phyloP scores from a whole-genome alignment of 2,797 vertebrate genomes.

The Pseudochirops cupreus region DNA sequence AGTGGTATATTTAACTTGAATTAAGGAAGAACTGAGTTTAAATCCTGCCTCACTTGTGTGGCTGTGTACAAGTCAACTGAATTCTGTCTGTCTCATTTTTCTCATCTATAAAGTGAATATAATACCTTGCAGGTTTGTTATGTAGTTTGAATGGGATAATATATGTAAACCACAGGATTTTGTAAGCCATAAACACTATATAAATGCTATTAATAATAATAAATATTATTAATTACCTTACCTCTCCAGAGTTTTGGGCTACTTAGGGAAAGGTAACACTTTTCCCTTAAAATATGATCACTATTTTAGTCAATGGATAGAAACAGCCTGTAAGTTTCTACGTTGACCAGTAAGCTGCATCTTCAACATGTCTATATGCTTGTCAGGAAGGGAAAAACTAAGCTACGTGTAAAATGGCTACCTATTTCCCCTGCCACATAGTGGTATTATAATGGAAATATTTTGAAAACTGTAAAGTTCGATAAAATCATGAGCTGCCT shows the following conservation, averaged over 20 bases:
- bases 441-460: background rate
- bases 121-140: background rate
- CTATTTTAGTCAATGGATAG: background rate
- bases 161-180: background rate
- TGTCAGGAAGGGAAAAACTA: background rate
- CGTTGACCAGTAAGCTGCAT: background rate
- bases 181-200: background rate
- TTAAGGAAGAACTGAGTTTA: background rate
- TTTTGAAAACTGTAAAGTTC: background rate
- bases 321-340: background rate
- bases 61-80: background rate
- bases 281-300: background rate
- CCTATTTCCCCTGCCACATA: background rate
- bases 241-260: background rate
- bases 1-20: background rate
- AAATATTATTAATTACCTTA: background rate
- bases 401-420: background rate
- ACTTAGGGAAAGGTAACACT: background rate
- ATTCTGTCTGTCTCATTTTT: background rate
- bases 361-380: background rate
- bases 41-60: background rate
- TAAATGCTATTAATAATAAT: background rate
- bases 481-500: background rate
- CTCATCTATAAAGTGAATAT: background rate
- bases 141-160: background rate